phyloP scores from a whole-genome alignment of 2,888 invertebrate genomes.

The Campoplex nolae region DNA sequence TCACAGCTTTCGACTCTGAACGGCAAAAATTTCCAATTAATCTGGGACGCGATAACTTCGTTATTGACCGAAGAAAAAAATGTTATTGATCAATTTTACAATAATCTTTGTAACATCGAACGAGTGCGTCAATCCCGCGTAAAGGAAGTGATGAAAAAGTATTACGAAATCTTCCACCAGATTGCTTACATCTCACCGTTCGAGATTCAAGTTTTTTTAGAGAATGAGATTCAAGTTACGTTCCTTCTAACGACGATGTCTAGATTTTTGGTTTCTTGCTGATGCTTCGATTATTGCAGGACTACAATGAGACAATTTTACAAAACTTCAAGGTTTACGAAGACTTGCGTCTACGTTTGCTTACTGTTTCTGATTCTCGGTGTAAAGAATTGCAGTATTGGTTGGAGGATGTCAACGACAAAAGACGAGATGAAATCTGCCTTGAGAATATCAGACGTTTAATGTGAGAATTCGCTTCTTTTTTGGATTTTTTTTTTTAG shows the following conservation, averaged over 20 bases:
- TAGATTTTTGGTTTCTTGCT: background rate
- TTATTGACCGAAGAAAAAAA: constrained; percentile 59
- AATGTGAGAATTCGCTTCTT: constrained; percentile 38
- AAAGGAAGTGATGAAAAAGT: constrained; percentile 68
- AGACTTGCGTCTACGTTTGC: constrained; percentile 65
- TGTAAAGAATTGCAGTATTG: constrained; percentile 64
- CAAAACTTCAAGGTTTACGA: constrained; percentile 70
- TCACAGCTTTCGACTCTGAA: constrained; percentile 42
- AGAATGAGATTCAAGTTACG: constrained; percentile 71
- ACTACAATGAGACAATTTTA: constrained; percentile 68
- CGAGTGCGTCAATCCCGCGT: constrained; percentile 55
- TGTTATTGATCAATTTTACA: constrained; percentile 61
- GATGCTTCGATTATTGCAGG: constrained; percentile 51
- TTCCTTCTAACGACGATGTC: background rate
- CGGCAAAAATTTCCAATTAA: constrained; percentile 54
- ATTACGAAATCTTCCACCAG: constrained; percentile 67
- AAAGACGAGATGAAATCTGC: constrained; percentile 57
- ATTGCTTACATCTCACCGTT: constrained; percentile 61
- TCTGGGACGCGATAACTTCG: constrained; percentile 53
- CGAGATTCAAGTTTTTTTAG: constrained; percentile 67
- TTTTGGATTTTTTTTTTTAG: background rate
- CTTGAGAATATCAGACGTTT: constrained; percentile 54
- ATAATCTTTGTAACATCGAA: constrained; percentile 63
- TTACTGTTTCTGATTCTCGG: constrained; percentile 45
- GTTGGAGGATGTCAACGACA: constrained; percentile 66